Conservation (phyloP, 2,888 invertebrate species). For the Parnassius smintheus region DNA sequence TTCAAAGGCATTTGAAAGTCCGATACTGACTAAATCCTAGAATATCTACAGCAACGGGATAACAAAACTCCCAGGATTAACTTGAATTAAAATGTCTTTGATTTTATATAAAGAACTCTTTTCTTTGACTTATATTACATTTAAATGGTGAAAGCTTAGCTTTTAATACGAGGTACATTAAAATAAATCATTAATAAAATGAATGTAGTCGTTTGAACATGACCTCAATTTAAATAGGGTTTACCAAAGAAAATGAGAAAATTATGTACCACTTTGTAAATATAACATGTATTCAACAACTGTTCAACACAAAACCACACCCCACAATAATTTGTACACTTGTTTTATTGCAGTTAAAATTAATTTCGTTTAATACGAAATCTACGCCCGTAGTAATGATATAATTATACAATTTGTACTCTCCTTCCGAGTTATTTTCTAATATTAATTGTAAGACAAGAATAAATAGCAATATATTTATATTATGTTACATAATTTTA, state of each 20-base stretch:
- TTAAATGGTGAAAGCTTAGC: no score
- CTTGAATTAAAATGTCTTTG: no score
- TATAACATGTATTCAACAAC: slow-evolving; percentile 13
- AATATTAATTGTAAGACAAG: slow-evolving; percentile 11
- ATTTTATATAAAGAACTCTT: no score
- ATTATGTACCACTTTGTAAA: slow-evolving; percentile 13
- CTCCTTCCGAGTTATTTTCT: slow-evolving; percentile 26
- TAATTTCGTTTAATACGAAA: slow-evolving; percentile 22
- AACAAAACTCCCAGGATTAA: no score
- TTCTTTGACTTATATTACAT: no score
- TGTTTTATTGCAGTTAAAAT: slow-evolving; percentile 20
- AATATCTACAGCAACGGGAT: no score
- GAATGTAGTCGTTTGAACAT: not conserved
- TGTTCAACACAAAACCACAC: slow-evolving; percentile 19
- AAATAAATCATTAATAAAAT: not conserved
- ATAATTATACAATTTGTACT: slow-evolving; percentile 28
- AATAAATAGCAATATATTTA: not conserved
- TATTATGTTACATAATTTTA: no score
- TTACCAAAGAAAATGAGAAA: slow-evolving; percentile 2
- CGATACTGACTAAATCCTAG: no score
- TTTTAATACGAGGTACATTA: no score
- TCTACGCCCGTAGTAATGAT: slow-evolving; percentile 23
- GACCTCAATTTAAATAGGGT: not conserved
- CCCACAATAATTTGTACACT: slow-evolving; percentile 25
- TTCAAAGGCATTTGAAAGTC: no score